Conservation (phyloP, 2,113 vertebrate genomes). For the Sclerurus mexicanus region DNA sequence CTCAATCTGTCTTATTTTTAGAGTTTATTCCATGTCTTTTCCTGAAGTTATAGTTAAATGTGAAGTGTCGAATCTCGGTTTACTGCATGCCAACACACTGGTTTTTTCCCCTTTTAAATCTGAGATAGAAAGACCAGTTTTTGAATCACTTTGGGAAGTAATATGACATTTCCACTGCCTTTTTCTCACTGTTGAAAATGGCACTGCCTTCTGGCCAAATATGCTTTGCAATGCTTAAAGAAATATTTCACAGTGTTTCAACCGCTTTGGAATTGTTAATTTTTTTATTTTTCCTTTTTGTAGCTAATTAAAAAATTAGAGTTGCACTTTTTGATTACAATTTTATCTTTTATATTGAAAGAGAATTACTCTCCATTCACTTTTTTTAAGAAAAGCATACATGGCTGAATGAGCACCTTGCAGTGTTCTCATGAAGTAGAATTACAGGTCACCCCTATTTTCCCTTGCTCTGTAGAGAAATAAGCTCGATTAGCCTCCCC, state of each 20-base stretch:
- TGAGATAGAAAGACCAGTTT: slow-evolving; percentile 10
- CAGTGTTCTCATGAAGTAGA: background rate
- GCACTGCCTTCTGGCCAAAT: background rate
- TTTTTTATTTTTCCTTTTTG: background rate
- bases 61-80: background rate
- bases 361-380: background rate
- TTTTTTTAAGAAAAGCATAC: background rate
- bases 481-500: background rate
- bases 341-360: background rate
- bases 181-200: background rate
- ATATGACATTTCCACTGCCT: background rate
- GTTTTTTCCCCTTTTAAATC: background rate
- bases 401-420: background rate
- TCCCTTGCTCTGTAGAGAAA: background rate
- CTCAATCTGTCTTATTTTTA: background rate
- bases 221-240: background rate
- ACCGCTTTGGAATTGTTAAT: background rate
- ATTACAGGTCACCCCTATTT: background rate
- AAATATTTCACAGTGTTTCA: background rate
- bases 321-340: background rate
- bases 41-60: background rate
- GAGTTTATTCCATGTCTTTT: background rate
- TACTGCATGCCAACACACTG: background rate
- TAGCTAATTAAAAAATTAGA: background rate
- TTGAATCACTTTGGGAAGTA: slow-evolving; percentile 2